A percentile compares a stretch with the other conserved stretches of the same genome.
Conservation (phyloP, 92 coral and sea anemone species). For the Montipora capitata region DNA sequence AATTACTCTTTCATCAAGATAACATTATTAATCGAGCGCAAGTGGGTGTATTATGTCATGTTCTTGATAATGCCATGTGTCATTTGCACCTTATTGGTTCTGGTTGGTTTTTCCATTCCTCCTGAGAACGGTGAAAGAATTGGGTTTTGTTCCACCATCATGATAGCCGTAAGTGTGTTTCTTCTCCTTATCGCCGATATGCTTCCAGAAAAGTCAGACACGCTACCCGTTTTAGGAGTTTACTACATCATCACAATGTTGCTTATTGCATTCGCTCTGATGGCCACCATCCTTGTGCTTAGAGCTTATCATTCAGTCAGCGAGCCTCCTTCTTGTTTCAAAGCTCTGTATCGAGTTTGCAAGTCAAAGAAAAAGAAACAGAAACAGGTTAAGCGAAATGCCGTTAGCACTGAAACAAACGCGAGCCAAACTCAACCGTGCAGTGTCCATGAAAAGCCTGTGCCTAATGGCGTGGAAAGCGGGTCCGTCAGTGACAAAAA, state of each 20-base stretch:
- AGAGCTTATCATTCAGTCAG: slow-evolving; percentile 33
- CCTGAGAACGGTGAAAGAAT: slow-evolving; percentile 88
- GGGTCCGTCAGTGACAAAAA: not conserved
- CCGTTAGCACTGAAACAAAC: not conserved
- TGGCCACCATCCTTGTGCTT: slow-evolving; percentile 70
- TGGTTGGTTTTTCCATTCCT: slow-evolving; percentile 80
- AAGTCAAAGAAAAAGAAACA: not conserved
- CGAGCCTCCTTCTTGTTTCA: slow-evolving; percentile 38
- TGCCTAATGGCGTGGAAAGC: not conserved
- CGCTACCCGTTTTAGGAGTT: slow-evolving; percentile 64
- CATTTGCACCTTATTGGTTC: slow-evolving; percentile 74
- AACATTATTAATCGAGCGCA: slow-evolving; percentile 35
- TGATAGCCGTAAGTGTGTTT: slow-evolving; percentile 75
- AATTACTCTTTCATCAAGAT: not conserved
- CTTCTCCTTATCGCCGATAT: slow-evolving; percentile 72
- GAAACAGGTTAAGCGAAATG: slow-evolving; percentile 21
- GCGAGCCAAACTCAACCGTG: not conserved
- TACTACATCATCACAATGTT: slow-evolving; percentile 68
- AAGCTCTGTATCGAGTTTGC: slow-evolving; percentile 23
- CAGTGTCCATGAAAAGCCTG: not conserved
- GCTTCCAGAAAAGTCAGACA: slow-evolving; percentile 74
- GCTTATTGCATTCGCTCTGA: slow-evolving; percentile 56
- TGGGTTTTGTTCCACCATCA: slow-evolving; percentile 72
- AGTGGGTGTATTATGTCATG: slow-evolving; percentile 70
- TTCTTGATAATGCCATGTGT: slow-evolving; percentile 78